Evolutionary conservation across 2,113 vertebrate genomes (phyloP).

Genomic region (Amia ocellicauda): DNA sequence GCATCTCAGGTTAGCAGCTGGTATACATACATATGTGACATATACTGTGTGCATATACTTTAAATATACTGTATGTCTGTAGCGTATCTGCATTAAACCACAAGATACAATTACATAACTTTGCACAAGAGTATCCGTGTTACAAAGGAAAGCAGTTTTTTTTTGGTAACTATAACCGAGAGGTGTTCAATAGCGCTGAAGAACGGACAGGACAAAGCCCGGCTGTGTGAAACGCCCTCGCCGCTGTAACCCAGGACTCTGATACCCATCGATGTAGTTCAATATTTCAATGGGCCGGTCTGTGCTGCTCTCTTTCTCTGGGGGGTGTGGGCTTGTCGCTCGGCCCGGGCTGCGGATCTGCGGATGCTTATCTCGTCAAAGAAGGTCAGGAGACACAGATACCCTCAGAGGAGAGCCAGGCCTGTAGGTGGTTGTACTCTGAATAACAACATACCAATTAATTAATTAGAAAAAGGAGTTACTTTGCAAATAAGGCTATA

Average conservation of each 20-base stretch:
- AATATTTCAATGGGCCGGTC: slow-evolving; percentile 5
- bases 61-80: too few species aligned
- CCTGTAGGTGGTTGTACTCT: too few species aligned
- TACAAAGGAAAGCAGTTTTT: neutral
- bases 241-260: neutral
- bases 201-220: neutral
- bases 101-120: too few species aligned
- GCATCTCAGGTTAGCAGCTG: too few species aligned
- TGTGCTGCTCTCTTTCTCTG: neutral
- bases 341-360: neutral
- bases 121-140: neutral
- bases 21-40: too few species aligned
- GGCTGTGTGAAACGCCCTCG: neutral
- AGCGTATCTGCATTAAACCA: too few species aligned
- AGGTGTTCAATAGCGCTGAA: neutral
- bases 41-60: too few species aligned
- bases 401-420: neutral
- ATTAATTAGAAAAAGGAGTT: too few species aligned
- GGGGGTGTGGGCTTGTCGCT: neutral
- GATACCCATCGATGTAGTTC: neutral
- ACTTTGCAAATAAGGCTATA: too few species aligned
- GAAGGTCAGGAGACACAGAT: neutral
- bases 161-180: neutral
- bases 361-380: neutral
- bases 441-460: too few species aligned